Conservation (phyloP, 2,888 invertebrate genomes). For the Acanthosepion pharaonis region DNA sequence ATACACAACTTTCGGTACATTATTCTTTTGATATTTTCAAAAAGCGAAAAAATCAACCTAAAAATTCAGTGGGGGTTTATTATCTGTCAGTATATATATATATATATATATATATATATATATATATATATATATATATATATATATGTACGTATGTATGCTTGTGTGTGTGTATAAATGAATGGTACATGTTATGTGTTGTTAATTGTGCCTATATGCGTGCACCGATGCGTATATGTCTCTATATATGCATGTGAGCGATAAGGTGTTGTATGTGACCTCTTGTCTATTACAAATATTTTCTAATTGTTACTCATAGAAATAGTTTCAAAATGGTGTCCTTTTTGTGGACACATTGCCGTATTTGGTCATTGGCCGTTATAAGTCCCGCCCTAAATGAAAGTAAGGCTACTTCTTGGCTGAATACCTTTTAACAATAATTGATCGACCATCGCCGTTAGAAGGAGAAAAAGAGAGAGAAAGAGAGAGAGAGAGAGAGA, state of each 20-base stretch:
- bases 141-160: not conserved
- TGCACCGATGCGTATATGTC: not conserved
- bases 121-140: not conserved
- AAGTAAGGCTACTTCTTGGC: not conserved
- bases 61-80: too few species aligned
- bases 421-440: not conserved
- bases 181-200: not conserved
- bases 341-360: not conserved
- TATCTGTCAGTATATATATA: not conserved
- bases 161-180: not conserved
- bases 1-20: too few species aligned
- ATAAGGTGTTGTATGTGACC: not conserved
- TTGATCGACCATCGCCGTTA: not conserved
- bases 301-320: not conserved
- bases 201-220: not conserved
- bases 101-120: not conserved
- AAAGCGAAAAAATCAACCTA: too few species aligned
- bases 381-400: not conserved
- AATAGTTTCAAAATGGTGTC: not conserved
- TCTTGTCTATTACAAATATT: not conserved
- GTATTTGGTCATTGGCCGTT: not conserved
- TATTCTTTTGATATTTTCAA: too few species aligned
- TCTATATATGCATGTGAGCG: not conserved
- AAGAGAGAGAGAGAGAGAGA: not conserved
- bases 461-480: not conserved